Evolutionary conservation across 1,140 invertebrate species (phyloP), one percentile per base, ranked within the genome.

Genomic region (Nixonia krombeini): DNA sequence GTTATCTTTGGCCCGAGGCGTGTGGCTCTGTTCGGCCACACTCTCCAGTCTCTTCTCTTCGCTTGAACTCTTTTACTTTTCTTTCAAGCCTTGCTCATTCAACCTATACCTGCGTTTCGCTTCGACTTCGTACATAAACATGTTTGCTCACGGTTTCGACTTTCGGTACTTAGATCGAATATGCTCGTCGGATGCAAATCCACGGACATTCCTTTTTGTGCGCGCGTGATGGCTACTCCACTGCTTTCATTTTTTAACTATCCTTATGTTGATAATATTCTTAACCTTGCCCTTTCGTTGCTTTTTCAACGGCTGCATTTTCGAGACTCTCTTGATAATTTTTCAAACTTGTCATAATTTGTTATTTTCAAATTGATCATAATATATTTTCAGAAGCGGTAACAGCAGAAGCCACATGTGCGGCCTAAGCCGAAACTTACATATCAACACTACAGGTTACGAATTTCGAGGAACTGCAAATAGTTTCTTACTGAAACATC

Each of bases 1-100:
- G 73, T 74, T 72, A 74, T 74, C 70, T 74, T 47, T 53, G 70
- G 68, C 72, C 72, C 46, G 56, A 69, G 72, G 72, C 72, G 21
- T 40, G 67, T 40, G 59, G 41, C 46, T 52, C 51, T 59, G 25
- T 61, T 57, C 52, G 31, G 56, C 52, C 59, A 47, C 40, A 45
- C 47, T 59, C 50, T 33, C 47, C 57, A 65, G 50, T 37, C 45
- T 45, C 31, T 26, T 41, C 45, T 38, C n/a, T 44, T 46, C 51
- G 63, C 29, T 64, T 70, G 52, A 25, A 59, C 47, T 62, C 42
- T 61, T 57, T 64, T 44, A 23, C 55, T 56, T 62, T 40, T 58
- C 49, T 49, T 53, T 40, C 49, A 35, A 25, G 25, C 12, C 28
- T 41, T 44, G 46, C 46, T 37, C 46, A 37, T 49, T 49, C 46